A percentile compares a stretch with the other conserved stretches of the same genome.
These are phyloP conservation scores for Macropis europaea DNA, from an alignment of 2,888 invertebrate species.

Conservation along the genomic window DNA sequence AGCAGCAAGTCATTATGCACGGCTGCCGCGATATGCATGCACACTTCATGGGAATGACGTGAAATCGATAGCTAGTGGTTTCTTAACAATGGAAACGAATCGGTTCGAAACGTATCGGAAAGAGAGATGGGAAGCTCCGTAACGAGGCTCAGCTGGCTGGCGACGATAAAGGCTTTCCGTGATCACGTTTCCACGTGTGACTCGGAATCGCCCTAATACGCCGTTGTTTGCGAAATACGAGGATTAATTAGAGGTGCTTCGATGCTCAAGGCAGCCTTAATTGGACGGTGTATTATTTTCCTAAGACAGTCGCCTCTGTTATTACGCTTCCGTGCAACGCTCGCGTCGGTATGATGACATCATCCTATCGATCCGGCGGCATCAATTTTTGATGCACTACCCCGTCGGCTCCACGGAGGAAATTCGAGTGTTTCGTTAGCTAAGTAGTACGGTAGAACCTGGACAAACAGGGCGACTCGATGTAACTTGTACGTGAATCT, in stretches of 20 bases:
- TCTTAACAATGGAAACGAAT: slow-evolving; percentile 52
- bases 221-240: background rate
- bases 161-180: background rate
- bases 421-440: no score
- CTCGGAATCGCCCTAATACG: no score
- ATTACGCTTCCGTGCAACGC: background rate
- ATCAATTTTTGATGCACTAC: no score
- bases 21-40: background rate
- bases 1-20: slow-evolving; percentile 7
- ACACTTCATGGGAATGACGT: slow-evolving; percentile 19
- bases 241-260: background rate
- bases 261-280: background rate
- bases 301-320: background rate
- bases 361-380: background rate
- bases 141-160: background rate
- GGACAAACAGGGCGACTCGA: no score
- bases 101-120: slow-evolving; percentile 4
- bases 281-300: background rate
- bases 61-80: slow-evolving; percentile 43
- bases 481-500: no score
- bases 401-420: no score
- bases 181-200: background rate
- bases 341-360: background rate
- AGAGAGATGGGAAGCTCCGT: background rate
- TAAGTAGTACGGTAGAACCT: no score